Evolutionary conservation across 92 coral and sea anemone species (phyloP), one percentile per base, ranked within the genome.

Genomic region (Meandrina meandrites): DNA sequence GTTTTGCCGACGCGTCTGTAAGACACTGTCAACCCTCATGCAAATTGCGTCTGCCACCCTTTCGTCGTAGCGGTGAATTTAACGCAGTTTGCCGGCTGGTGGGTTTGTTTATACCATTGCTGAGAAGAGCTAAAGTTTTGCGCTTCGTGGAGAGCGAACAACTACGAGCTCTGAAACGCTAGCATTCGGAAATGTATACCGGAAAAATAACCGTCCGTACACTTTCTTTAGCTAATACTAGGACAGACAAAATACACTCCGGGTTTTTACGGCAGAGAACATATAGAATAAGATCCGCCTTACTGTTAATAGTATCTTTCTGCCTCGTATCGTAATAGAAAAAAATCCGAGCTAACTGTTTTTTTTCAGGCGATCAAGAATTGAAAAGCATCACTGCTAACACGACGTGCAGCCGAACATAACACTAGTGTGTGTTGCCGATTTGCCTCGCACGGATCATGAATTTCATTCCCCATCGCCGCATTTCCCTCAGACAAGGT

Each of bases 171-270:
- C 35, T 13, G 51, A 85, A 85, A 76, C 31, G 48, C 77, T 64
- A 35, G 62, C 35, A 78, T 87, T 79, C 81, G 88, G 85, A 90
- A 87, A 83, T 60, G 78, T 50, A 87, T 72, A 73, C 93, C 91
- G 88, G 91, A 87, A 90, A 90, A 71, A 34, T 32, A 67, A 45
- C 36, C 53, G 79, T 37, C 30, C 36, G 22, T 24, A 35, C 27
- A 53, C 42, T 66, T 70, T 53, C 68, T 84, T 56, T 48, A 30
- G 62, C 18, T 75, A 56, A 36, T 69, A 84, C 35, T 31, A 77
- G 48, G 35, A 27, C 53, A 78, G 37, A 85, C 76, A 42, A 77
- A 85, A 76, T 85, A 72, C 83, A 30, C 77, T 45, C 66, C 11
- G 40, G 0, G 12, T 27, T 18, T 35, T 24, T 37, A 37, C 72